Conservation (phyloP, 2,888 invertebrate species). For the Mycalesis mineus region DNA sequence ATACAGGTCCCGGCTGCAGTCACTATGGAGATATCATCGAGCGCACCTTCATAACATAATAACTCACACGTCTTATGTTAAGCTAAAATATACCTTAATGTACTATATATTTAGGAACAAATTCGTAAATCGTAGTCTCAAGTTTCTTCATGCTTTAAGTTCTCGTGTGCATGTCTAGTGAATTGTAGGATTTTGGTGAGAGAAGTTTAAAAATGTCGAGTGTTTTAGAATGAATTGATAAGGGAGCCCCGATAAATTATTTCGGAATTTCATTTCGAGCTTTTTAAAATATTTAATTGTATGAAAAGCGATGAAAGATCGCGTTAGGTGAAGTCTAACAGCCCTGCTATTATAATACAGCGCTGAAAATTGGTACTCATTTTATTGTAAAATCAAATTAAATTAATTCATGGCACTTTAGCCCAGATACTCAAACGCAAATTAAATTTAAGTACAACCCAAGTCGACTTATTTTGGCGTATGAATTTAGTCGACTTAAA, state of each 20-base stretch:
- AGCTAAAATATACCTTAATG: constrained; percentile 56
- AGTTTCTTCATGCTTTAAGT: constrained; percentile 74
- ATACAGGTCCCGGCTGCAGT: constrained; percentile 49
- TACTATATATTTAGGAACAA: constrained; percentile 70
- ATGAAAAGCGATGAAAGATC: not conserved
- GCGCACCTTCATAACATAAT: constrained; percentile 69
- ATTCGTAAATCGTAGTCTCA: constrained; percentile 66
- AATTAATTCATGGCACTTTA: no score
- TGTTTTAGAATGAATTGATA: constrained; percentile 19
- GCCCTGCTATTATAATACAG: no score
- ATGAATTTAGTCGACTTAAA: no score
- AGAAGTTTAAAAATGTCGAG: constrained; percentile 9
- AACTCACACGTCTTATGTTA: constrained; percentile 48
- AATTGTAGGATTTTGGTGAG: constrained; percentile 16
- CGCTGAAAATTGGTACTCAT: no score
- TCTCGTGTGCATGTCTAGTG: constrained; percentile 45
- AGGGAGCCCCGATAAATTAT: constrained; percentile 29
- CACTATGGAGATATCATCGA: constrained; percentile 58
- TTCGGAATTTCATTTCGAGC: not conserved
- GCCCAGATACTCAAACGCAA: no score
- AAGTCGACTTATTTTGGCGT: no score
- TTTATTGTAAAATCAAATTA: no score
- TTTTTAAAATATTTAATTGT: not conserved
- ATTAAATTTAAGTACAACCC: no score
- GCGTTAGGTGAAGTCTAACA: not conserved